These are phyloP conservation scores for Chinchilla lanigera DNA, from an alignment of 2,113 vertebrate genomes.

Conservation along the genomic window DNA sequence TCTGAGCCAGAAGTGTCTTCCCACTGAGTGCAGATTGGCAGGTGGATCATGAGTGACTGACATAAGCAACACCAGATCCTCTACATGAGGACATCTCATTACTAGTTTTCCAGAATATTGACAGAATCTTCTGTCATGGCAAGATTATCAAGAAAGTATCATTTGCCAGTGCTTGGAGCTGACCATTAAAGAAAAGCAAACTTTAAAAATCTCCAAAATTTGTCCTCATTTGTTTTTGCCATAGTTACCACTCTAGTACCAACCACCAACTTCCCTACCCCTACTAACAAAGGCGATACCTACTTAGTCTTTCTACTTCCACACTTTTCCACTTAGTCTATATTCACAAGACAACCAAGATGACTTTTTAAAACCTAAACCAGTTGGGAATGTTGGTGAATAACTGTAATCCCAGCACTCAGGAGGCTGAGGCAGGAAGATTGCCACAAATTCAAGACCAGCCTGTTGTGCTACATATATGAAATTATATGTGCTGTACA, in stretches of 20 bases:
- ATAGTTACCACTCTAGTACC: neutral
- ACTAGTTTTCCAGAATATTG: slow-evolving; percentile 90
- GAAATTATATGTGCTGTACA: no score
- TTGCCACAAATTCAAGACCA: neutral
- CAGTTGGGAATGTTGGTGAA: neutral
- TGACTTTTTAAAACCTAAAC: slow-evolving; percentile 20
- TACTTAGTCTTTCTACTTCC: neutral
- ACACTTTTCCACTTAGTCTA: neutral
- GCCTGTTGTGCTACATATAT: neutral
- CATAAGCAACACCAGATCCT: slow-evolving; percentile 89
- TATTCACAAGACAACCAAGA: neutral
- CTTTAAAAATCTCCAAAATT: neutral
- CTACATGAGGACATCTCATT: slow-evolving; percentile 89
- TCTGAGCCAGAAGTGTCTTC: slow-evolving; percentile 91
- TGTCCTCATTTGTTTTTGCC: neutral
- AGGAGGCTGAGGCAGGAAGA: neutral
- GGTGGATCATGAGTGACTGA: slow-evolving; percentile 90
- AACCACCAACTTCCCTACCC: neutral
- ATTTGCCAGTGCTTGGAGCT: neutral
- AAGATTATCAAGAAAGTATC: slow-evolving; percentile 90
- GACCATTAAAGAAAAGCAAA: slow-evolving; percentile 28
- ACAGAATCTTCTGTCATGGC: slow-evolving; percentile 89
- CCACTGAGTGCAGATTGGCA: slow-evolving; percentile 88
- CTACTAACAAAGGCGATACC: neutral
- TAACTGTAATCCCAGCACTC: neutral